A percentile compares a stretch with the other conserved stretches of the same genome.
Conservation (phyloP, 2,113 vertebrate species). For the Zosterops lateralis region DNA sequence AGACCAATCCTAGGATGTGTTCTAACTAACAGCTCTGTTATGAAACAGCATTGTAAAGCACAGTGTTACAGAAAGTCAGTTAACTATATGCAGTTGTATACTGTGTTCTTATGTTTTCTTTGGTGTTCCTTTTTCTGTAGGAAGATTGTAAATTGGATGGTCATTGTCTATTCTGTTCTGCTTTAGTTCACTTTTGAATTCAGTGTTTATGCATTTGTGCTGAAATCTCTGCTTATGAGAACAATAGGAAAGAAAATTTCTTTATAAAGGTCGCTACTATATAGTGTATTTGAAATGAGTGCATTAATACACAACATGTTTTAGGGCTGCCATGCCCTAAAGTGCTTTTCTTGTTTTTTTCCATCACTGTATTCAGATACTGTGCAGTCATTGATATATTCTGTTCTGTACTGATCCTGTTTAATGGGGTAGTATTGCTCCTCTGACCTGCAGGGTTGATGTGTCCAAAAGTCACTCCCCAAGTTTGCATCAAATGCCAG, state of each 20-base stretch:
- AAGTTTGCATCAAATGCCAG: background rate
- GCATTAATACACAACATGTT: background rate
- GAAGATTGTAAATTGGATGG: background rate
- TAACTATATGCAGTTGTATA: background rate
- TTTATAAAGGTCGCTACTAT: background rate
- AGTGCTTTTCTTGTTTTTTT: background rate
- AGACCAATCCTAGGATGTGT: background rate
- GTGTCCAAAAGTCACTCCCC: background rate
- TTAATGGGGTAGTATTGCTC: background rate
- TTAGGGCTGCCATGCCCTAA: background rate
- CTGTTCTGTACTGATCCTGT: background rate
- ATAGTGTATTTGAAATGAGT: background rate
- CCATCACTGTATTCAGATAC: background rate
- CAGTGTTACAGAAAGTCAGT: background rate
- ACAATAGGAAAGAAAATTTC: background rate
- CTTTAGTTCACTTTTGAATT: background rate
- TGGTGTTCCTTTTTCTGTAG: background rate
- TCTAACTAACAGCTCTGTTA: background rate
- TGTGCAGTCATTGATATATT: background rate
- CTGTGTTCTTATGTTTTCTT: background rate
- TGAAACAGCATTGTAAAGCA: background rate
- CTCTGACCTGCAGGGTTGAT: background rate
- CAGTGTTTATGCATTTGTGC: background rate
- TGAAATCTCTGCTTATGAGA: background rate
- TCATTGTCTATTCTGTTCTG: background rate